These are phyloP conservation scores for Teleiodes luculella DNA, from an alignment of 2,888 invertebrate species.

Conservation along the genomic window DNA sequence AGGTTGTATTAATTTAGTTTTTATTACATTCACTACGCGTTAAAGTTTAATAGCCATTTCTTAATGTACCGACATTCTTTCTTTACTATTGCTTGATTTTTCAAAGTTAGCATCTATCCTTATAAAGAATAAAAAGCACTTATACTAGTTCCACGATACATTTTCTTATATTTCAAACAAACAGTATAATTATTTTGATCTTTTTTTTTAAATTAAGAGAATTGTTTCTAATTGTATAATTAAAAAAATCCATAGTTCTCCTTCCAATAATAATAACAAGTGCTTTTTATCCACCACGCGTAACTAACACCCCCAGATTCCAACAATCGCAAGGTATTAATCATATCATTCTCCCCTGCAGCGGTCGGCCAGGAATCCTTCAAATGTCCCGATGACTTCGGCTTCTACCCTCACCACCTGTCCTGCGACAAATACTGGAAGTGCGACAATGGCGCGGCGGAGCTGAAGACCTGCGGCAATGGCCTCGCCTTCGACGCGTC, in stretches of 20 bases:
- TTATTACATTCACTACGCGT: neutral
- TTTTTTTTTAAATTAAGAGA: too few species aligned
- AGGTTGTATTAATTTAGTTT: neutral
- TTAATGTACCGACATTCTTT: neutral
- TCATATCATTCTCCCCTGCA: slow-evolving; percentile 48
- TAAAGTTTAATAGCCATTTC: neutral
- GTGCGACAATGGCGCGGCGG: slow-evolving; percentile 92
- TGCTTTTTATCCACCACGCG: too few species aligned
- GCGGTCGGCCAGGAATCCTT: slow-evolving; percentile 88
- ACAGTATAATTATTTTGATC: too few species aligned
- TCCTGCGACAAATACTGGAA: slow-evolving; percentile 98
- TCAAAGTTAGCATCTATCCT: too few species aligned
- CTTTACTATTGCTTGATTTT: neutral
- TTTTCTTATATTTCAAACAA: too few species aligned
- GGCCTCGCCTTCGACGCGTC: slow-evolving; percentile 94
- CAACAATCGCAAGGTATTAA: too few species aligned
- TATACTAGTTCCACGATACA: too few species aligned
- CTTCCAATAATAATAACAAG: too few species aligned
- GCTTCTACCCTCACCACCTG: slow-evolving; percentile 93
- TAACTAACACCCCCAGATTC: too few species aligned
- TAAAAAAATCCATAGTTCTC: too few species aligned
- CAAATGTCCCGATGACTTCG: slow-evolving; percentile 96
- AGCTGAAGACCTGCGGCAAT: slow-evolving; percentile 95
- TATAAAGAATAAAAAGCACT: too few species aligned
- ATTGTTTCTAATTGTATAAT: too few species aligned